Percentiles rank a stretch among this genome's conserved stretches.
phyloP scores from a whole-genome alignment of 2,113 vertebrate species.

The Hystrix cristata region DNA sequence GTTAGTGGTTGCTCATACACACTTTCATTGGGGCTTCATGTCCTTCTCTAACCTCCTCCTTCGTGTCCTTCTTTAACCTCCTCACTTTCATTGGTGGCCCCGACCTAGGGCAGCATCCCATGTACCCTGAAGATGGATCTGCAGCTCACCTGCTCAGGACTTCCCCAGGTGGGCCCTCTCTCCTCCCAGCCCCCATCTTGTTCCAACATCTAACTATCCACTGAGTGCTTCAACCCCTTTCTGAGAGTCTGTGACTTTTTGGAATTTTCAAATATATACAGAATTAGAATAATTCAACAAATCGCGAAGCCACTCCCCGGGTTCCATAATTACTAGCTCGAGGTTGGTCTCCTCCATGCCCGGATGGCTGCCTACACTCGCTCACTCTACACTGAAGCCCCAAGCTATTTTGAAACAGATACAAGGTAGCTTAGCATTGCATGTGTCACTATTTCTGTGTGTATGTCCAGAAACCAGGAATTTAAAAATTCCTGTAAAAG shows the following conservation, averaged over 20 bases:
- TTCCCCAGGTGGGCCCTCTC: neutral
- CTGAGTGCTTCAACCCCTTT: neutral
- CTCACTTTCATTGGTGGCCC: neutral
- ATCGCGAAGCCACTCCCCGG: neutral
- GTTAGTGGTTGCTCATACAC: neutral
- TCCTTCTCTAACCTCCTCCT: neutral
- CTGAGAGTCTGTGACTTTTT: neutral
- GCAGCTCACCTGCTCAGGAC: neutral
- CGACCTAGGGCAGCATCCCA: neutral
- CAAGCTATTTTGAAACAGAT: neutral
- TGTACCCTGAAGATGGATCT: neutral
- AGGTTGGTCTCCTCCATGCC: neutral
- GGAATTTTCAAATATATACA: neutral
- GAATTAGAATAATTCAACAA: neutral
- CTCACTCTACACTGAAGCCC: neutral
- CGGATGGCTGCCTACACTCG: neutral
- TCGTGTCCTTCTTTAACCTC: neutral
- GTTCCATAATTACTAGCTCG: neutral
- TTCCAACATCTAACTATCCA: neutral
- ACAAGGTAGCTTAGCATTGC: neutral
- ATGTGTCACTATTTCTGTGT: neutral
- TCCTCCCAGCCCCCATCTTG: neutral
- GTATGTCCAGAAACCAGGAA: neutral
- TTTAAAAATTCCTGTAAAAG: neutral
- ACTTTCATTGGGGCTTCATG: neutral